Percentiles rank a stretch among this genome's conserved stretches.
Evolutionary conservation across 2,113 vertebrate genomes (phyloP).

Genomic region (Archilochus colubris): DNA sequence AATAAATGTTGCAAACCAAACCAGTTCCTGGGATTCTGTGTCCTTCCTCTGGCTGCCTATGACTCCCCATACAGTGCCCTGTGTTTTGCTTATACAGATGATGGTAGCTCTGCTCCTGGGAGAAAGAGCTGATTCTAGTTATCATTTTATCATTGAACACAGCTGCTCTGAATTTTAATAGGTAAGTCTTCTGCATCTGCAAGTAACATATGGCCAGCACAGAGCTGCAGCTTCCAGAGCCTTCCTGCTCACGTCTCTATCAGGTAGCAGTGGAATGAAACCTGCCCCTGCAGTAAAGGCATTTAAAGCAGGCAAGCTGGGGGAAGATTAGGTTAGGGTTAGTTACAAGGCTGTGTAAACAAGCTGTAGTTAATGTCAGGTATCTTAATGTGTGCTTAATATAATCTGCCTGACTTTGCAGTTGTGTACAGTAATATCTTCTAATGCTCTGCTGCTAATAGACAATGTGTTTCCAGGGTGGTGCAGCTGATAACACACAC

Average conservation of each 20-base stretch:
- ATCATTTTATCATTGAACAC: constrained; percentile 43
- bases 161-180: constrained; percentile 66
- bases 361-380: not conserved
- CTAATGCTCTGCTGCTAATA: not conserved
- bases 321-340: not conserved
- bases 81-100: not conserved
- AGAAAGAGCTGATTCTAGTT: constrained; percentile 8
- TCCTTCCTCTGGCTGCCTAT: not conserved
- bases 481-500: not conserved
- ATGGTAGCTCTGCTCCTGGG: constrained; percentile 4
- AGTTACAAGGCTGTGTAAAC: not conserved
- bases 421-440: not conserved
- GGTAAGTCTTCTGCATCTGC: constrained; percentile 31
- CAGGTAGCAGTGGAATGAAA: constrained; percentile 14
- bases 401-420: not conserved
- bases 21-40: not conserved
- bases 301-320: not conserved
- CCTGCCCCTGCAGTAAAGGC: constrained; percentile 2
- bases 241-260: not conserved
- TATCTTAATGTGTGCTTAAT: not conserved
- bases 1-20: not conserved
- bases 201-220: constrained; percentile 52
- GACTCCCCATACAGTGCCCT: not conserved
- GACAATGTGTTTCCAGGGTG: not conserved
- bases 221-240: constrained; percentile 7